Base-by-base conservation (phyloP, 2,797 vertebrate species). In the Muscicapa comitata region DNA sequence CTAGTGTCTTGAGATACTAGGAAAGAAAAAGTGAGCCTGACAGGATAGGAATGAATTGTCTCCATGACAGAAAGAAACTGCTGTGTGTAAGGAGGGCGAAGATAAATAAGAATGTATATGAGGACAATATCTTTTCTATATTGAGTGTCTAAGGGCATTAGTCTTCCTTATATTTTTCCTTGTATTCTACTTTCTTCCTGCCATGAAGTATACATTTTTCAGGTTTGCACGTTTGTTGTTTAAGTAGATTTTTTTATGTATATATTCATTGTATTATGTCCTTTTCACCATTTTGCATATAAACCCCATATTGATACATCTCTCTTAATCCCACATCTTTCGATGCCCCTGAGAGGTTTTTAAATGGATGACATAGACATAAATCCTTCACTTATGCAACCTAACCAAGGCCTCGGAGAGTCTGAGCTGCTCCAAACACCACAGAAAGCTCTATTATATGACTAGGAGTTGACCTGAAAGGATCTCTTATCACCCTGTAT, bases 31-130 rank as follows among this genome's bases (percentile, higher is more conserved):
- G 53, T 68, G 86, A 96, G 71, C 58, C 80, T 96, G 91, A 94
- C 59, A 95, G 86, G 80, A 90, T 25, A 83, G 61, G 47, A 90
- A 94, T 95, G 88, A 91, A 90, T 90, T 94, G 82, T 68, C 88
- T 94, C 74, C 66, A 82, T 45, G 73, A 86, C 35, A 61, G 70
- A 94, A 94, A 67, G 80, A 81, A 95, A 76, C 63, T 88, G 80
- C 86, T 15, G 4, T 70, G 21, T 77, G 14, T 83, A 55, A 84
- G 76, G 86, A 83, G 58, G 11, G 26, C 29, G 28, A 94, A 82
- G 40, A 40, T 93, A 88, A 95, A 95, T 77, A 96, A 80, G 48
- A 76, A 63, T 88, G 50, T 90, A 74, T 88, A 92, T 45, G 57
- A 85, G 76, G 35, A 28, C 47, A 63, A 43, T 77, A 86, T 95